phyloP scores from a whole-genome alignment of 2,888 invertebrate species.

The Leucophenga maculata region DNA sequence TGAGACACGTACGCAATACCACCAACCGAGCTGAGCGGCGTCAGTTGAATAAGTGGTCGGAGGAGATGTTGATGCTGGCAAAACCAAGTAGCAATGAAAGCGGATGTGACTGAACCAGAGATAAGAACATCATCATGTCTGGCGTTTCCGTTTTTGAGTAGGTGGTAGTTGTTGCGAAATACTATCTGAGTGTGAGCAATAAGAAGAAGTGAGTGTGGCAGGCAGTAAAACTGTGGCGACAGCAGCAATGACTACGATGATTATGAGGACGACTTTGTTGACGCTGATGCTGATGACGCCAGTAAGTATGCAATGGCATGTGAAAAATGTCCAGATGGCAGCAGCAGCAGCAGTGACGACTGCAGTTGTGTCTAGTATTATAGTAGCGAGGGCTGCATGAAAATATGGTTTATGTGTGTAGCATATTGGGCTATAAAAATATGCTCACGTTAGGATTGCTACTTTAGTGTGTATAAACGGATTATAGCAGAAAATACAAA shows the following conservation, averaged over 20 bases:
- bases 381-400: no score
- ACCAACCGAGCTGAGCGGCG: background rate
- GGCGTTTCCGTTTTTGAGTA: conserved; percentile 11
- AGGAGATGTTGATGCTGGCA: no score
- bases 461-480: no score
- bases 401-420: no score
- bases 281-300: background rate
- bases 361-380: background rate
- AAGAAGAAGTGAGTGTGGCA: no score
- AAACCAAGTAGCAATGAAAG: background rate
- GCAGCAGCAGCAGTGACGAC: conserved; percentile 13
- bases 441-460: no score
- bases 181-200: no score
- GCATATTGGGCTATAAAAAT: no score
- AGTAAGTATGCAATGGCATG: conserved; percentile 23
- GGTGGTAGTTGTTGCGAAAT: no score
- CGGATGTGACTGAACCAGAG: conserved; percentile 19
- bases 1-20: conserved; percentile 3
- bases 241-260: background rate
- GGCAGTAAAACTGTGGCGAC: background rate
- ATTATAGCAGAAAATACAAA: no score
- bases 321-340: conserved; percentile 24
- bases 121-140: conserved; percentile 23
- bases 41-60: no score
- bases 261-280: background rate